A percentile compares a stretch with the other conserved stretches of the same genome.
phyloP scores from a whole-genome alignment of 2,797 vertebrate genomes.

The Falco cherrug region DNA sequence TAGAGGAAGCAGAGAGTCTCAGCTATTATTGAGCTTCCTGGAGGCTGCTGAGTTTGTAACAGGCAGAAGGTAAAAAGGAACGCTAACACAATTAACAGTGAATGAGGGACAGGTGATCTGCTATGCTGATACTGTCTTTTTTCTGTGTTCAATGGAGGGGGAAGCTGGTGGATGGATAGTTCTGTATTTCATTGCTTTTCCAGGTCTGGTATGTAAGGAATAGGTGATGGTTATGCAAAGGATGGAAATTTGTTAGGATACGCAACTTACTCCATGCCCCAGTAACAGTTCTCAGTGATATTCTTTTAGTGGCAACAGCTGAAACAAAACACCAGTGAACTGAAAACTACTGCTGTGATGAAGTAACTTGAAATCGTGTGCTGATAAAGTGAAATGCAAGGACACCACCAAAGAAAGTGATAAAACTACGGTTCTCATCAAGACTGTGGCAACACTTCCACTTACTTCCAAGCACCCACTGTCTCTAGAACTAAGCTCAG shows the following conservation, averaged over 20 bases:
- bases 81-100: rapidly evolving
- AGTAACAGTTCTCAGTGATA: background rate
- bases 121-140: background rate
- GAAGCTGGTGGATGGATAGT: background rate
- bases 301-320: background rate
- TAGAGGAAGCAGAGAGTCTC: background rate
- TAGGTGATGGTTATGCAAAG: background rate
- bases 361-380: background rate
- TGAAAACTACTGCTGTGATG: background rate
- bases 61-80: background rate
- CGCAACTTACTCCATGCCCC: background rate
- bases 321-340: background rate
- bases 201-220: background rate
- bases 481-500: background rate
- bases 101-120: background rate
- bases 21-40: background rate
- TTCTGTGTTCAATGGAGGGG: background rate
- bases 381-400: background rate
- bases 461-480: background rate
- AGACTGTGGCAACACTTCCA: background rate
- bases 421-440: background rate
- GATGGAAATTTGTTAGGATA: background rate
- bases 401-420: background rate
- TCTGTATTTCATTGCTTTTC: background rate
- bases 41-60: background rate